A percentile compares a stretch with the other conserved stretches of the same genome.
These are phyloP conservation scores for Poeciliopsis turrubarensis DNA, from an alignment of 2,113 vertebrate species.

Conservation along the genomic window DNA sequence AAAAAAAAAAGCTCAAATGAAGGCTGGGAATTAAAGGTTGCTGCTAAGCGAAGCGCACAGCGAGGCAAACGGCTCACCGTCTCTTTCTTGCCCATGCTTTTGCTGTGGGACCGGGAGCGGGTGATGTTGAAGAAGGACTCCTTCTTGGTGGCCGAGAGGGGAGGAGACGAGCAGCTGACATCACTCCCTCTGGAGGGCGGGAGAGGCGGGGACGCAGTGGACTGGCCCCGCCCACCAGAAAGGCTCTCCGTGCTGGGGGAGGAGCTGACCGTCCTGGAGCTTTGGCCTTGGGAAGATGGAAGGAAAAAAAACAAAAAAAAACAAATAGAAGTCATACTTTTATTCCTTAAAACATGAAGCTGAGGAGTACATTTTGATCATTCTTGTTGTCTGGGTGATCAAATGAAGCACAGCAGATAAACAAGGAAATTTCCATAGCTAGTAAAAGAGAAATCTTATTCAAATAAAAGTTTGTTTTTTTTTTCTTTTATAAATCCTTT, in stretches of 20 bases:
- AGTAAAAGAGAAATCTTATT: neutral
- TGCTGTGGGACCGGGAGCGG: constrained; percentile 97
- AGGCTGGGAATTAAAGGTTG: neutral
- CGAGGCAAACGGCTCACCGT: constrained; percentile 77
- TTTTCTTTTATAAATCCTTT: neutral
- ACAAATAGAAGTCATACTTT: neutral
- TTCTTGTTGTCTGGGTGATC: neutral
- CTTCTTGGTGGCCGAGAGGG: constrained; percentile 90
- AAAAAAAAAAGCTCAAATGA: neutral
- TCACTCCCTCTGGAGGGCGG: constrained; percentile 84
- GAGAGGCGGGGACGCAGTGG: constrained; percentile 88
- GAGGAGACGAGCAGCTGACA: constrained; percentile 87
- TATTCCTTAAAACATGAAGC: neutral
- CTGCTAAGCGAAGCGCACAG: neutral
- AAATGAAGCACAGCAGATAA: neutral
- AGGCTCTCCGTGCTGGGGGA: constrained; percentile 94
- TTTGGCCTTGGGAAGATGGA: constrained; percentile 82
- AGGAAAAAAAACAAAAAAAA: neutral
- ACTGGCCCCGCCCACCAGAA: constrained; percentile 83
- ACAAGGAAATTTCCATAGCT: neutral
- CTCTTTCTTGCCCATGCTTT: constrained; percentile 92
- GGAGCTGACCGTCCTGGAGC: constrained; percentile 87
- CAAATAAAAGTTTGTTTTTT: too few species aligned
- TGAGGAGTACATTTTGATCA: neutral
- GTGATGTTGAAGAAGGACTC: constrained; percentile 97